Evolutionary conservation across 2,888 invertebrate genomes (phyloP), one percentile per base, ranked within the genome.

Genomic region (Nyleta sp.): DNA sequence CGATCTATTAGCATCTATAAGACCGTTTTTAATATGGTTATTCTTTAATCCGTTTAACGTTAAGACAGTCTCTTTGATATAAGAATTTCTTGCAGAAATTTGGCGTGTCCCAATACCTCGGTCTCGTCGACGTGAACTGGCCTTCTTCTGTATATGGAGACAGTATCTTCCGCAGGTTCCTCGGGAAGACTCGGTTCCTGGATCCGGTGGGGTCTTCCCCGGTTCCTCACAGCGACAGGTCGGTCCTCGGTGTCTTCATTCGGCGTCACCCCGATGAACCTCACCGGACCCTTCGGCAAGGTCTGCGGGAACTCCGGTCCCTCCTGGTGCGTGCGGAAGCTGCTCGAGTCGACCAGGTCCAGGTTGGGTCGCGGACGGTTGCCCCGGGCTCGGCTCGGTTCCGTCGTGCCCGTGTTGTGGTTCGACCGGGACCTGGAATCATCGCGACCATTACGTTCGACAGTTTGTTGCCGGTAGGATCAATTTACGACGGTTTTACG

Each of bases 311-410:
- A 94, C 76, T 94, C 93, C 0, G 92, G 92, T 17, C 92, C 92
- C 15, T 91, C 90, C 11, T 80, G 75, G 84, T 95, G 93, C 0
- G 96, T 96, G 0, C 96, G 95, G 91, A 96, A 96, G 83, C 95
- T 95, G 82, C 95, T 95, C 82, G 95, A 95, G 87, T 96, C 96
- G 0, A 96, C 95, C 6, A 96, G 91, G 87, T 96, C 96, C 62
- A 96, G 92, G 84, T 95, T 95, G 46, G 96, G 96, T 17, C 96
- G 93, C 81, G 87, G 90, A 2, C 89, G 87, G 20, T 89, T 90
- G 13, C 87, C 88, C 7, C 90, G 87, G 0, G 82, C 83, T n/a
- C 89, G 84, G 0, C 84, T 85, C 0, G 89, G 81, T 60, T 90
- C 90, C 1, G 91, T 90, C 2, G 90, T 88, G 18, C 88, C 90